Percentiles rank a stretch among this genome's conserved stretches.
phyloP scores from a whole-genome alignment of 2,888 invertebrate species.

The Megamerina dolium region DNA sequence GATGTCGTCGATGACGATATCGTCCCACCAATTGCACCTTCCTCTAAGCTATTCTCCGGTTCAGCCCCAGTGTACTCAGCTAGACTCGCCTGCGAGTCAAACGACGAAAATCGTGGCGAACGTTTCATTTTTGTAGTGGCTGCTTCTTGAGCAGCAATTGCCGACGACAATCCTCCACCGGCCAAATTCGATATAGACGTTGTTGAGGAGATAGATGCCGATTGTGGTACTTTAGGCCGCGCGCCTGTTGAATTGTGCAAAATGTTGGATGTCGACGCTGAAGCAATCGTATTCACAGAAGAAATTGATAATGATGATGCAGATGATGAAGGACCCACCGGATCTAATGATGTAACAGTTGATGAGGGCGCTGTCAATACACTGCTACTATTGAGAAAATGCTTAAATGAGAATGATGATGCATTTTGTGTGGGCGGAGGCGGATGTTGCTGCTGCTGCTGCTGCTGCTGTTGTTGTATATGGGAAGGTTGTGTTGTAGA shows the following conservation, averaged over 20 bases:
- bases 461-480: no score
- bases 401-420: slow-evolving; percentile 75
- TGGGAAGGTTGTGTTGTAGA: no score
- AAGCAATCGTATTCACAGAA: neutral
- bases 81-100: slow-evolving; percentile 50
- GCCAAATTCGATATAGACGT: slow-evolving; percentile 27
- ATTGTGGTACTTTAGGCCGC: slow-evolving; percentile 64
- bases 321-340: slow-evolving; percentile 6
- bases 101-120: slow-evolving; percentile 48
- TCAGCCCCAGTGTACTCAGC: slow-evolving; percentile 41
- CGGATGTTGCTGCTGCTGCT: slow-evolving; percentile 11
- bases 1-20: slow-evolving; percentile 5
- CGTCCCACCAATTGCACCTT: neutral
- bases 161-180: slow-evolving; percentile 2
- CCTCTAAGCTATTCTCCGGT: slow-evolving; percentile 3
- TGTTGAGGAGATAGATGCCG: slow-evolving; percentile 33
- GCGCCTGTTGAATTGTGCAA: slow-evolving; percentile 59
- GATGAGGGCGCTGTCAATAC: slow-evolving; percentile 35
- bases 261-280: slow-evolving; percentile 16
- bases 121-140: slow-evolving; percentile 46
- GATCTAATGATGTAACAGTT: slow-evolving; percentile 27
- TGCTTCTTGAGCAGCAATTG: slow-evolving; percentile 20
- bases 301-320: slow-evolving; percentile 12
- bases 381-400: slow-evolving; percentile 67
- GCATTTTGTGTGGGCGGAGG: slow-evolving; percentile 52